Evolutionary conservation across 2,797 vertebrate species (phyloP), one percentile per base, ranked within the genome.

Genomic region (Notoglanidium macrostoma): DNA sequence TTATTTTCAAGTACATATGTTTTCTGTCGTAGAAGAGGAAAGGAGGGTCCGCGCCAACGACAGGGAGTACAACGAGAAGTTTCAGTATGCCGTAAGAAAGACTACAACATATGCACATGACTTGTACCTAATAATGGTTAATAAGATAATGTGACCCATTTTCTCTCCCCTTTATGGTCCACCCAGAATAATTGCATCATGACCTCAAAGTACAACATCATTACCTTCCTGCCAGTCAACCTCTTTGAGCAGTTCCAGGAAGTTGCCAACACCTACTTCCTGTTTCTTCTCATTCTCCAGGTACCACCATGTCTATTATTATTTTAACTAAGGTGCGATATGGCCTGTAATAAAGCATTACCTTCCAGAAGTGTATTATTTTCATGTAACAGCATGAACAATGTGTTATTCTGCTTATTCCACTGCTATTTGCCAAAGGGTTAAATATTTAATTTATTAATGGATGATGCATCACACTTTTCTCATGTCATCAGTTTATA

Each of bases 221-320:
- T 99, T 94, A 98, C 97, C 87, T 99, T 99, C 94, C 95, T 99
- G 92, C 97, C 98, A 35, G 95, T 99, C 95, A 99, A 99, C 94
- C 95, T 99, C 92, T 98, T 99, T 67, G 98, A 99, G 95, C 98
- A 99, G 95, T 99, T 99, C 94, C 98, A 98, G 94, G 97, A 98
- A 95, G 98, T 99, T 92, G 98, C 98, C 92, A 99, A 99, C 91
- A 98, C 97, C 51, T 99, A 99, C 95, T 99, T 99, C 92, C 96
- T 99, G 87, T 98, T 99, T 94, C 96, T 99, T 89, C 97, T 99
- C 92, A 98, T 99, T 89, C 95, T 99, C 86, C 98, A 99, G 97
- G 98, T 98, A 93, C 15, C 3, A 54, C 23, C 11, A 59, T 2
- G 32, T 74, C 29, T 40, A 70, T 29, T 51, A 59, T 79, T 40